Conservation (phyloP, 2,888 invertebrate species). For the Leptinotarsa haldemani region DNA sequence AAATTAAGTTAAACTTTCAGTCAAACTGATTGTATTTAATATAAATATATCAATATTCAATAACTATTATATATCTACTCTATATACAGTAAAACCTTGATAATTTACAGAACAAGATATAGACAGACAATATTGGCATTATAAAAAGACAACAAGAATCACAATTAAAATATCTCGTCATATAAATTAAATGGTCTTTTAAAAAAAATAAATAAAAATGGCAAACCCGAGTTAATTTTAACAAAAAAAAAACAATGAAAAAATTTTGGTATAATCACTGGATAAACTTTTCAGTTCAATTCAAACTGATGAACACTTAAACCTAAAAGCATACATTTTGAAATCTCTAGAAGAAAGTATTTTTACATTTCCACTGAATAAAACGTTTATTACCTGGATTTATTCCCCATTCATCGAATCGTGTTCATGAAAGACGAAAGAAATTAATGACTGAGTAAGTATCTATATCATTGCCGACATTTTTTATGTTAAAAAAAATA, state of each 20-base stretch:
- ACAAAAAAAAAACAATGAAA: slow-evolving; percentile 29
- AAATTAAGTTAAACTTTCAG: slow-evolving; percentile 61
- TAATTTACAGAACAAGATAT: slow-evolving; percentile 57
- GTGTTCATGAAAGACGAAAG: too few relatives aligned
- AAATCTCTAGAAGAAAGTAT: slow-evolving; percentile 18
- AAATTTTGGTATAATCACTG: slow-evolving; percentile 38
- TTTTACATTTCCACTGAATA: slow-evolving; percentile 17
- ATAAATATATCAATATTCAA: slow-evolving; percentile 67
- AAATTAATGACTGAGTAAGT: too few relatives aligned
- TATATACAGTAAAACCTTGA: slow-evolving; percentile 64
- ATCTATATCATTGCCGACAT: too few relatives aligned
- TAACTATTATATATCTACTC: slow-evolving; percentile 62
- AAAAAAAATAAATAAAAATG: slow-evolving; percentile 8
- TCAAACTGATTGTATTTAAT: slow-evolving; percentile 62
- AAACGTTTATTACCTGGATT: too few relatives aligned
- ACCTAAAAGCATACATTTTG: not conserved
- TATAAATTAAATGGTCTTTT: not conserved
- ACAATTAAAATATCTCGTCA: slow-evolving; percentile 47
- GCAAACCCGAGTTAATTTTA: slow-evolving; percentile 22
- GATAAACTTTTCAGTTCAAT: slow-evolving; percentile 29
- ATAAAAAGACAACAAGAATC: slow-evolving; percentile 51
- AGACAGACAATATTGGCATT: slow-evolving; percentile 49
- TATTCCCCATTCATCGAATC: too few relatives aligned
- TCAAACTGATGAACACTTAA: slow-evolving; percentile 23
- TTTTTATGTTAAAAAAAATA: too few relatives aligned